A percentile compares a stretch with the other conserved stretches of the same genome.
phyloP scores from a whole-genome alignment of 35 echinoderm and acorn worm species.

The Ophioderma brevispina region DNA sequence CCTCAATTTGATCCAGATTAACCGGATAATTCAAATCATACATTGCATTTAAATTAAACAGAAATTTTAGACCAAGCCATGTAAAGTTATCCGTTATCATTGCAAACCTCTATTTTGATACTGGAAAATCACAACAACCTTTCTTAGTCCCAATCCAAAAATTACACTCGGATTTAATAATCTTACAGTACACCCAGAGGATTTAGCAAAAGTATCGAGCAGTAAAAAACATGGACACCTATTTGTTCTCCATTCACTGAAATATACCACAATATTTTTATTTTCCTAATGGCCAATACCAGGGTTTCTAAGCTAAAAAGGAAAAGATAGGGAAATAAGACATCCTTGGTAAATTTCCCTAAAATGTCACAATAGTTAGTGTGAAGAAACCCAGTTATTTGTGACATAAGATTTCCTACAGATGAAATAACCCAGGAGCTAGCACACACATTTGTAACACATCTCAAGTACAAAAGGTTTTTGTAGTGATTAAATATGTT shows the following conservation, averaged over 20 bases:
- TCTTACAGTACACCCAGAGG: constrained; percentile 11
- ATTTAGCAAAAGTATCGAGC: constrained; percentile 16
- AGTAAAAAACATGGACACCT: neutral
- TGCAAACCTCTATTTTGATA: too few relatives aligned
- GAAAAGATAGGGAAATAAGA: constrained; percentile 1
- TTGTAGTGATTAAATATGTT: too few relatives aligned
- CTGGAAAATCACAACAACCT: constrained; percentile 2
- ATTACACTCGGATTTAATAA: neutral
- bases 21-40: too few relatives aligned
- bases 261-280: neutral
- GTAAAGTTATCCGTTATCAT: too few relatives aligned
- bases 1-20: too few relatives aligned
- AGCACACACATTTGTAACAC: too few relatives aligned
- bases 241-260: neutral
- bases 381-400: constrained; percentile 14
- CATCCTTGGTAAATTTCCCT: neutral
- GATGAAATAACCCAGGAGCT: too few relatives aligned
- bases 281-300: neutral
- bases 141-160: constrained; percentile 26
- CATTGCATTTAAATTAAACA: too few relatives aligned
- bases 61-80: too few relatives aligned
- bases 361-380: neutral
- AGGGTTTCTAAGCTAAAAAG: neutral
- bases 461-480: too few relatives aligned
- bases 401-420: constrained; percentile 6